phyloP scores from a whole-genome alignment of 2,797 vertebrate genomes.

The Clarias fuscus region DNA sequence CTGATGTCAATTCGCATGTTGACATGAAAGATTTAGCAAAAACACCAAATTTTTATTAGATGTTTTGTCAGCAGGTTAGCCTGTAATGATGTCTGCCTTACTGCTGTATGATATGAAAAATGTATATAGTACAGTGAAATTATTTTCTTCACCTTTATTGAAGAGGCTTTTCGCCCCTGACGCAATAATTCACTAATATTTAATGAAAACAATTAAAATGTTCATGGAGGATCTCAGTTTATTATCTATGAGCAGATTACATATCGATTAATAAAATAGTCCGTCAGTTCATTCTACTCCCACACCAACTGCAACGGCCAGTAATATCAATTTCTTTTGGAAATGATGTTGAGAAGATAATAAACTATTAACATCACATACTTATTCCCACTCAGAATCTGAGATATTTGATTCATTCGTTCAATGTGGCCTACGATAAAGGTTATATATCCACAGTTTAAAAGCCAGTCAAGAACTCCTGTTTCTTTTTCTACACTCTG shows the following conservation, averaged over 20 bases:
- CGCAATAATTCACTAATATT: neutral
- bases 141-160: neutral
- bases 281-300: neutral
- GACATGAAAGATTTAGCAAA: too few species aligned
- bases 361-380: neutral
- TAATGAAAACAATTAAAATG: neutral
- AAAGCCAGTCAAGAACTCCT: neutral
- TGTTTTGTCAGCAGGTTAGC: too few species aligned
- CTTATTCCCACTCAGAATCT: neutral
- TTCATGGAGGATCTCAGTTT: neutral
- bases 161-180: neutral
- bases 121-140: neutral
- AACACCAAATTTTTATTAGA: too few species aligned
- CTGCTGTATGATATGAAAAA: too few species aligned
- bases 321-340: neutral
- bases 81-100: too few species aligned
- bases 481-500: neutral
- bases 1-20: too few species aligned
- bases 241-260: neutral
- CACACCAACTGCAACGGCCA: neutral
- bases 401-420: neutral
- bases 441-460: neutral
- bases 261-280: neutral
- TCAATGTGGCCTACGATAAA: neutral
- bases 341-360: neutral